Percentiles rank a stretch among this genome's conserved stretches.
These are phyloP conservation scores for Zaprionus africanus DNA, from an alignment of 1,140 invertebrate species.

Conservation along the genomic window DNA sequence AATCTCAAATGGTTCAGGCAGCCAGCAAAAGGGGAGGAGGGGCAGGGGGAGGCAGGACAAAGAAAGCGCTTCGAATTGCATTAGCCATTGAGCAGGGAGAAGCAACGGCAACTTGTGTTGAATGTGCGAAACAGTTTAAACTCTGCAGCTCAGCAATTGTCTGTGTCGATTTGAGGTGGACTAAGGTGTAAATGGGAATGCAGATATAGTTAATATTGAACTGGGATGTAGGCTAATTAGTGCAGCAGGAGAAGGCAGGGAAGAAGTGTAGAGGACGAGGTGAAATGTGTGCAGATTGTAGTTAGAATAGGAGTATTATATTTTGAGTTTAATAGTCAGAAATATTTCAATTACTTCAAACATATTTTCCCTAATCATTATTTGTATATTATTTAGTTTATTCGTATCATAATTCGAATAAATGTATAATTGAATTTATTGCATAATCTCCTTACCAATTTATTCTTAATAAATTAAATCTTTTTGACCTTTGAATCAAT, in stretches of 20 bases:
- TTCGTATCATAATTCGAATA: too few species aligned
- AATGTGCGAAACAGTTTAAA: slow-evolving; percentile 16
- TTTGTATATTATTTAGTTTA: too few species aligned
- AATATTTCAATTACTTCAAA: too few species aligned
- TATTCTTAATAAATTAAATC: too few species aligned
- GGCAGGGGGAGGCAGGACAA: not conserved
- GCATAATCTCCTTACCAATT: too few species aligned
- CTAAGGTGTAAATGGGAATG: not conserved
- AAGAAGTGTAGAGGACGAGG: too few species aligned
- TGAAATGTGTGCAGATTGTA: too few species aligned
- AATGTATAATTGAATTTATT: too few species aligned
- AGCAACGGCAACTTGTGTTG: not conserved
- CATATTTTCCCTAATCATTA: not conserved
- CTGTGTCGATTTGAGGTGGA: not conserved
- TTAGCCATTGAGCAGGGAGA: slow-evolving; percentile 6
- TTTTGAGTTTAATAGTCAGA: too few species aligned
- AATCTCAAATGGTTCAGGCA: slow-evolving; percentile 28
- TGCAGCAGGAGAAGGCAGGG: too few species aligned
- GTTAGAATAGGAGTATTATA: too few species aligned
- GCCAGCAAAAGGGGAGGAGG: not conserved
- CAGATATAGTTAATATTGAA: not conserved
- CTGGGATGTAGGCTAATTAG: not conserved
- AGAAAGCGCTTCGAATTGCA: slow-evolving; percentile 16
- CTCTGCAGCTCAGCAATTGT: slow-evolving; percentile 17
- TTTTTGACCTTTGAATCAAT: too few species aligned